phyloP scores from a whole-genome alignment of 1,140 invertebrate species.

The Myzus persicae region DNA sequence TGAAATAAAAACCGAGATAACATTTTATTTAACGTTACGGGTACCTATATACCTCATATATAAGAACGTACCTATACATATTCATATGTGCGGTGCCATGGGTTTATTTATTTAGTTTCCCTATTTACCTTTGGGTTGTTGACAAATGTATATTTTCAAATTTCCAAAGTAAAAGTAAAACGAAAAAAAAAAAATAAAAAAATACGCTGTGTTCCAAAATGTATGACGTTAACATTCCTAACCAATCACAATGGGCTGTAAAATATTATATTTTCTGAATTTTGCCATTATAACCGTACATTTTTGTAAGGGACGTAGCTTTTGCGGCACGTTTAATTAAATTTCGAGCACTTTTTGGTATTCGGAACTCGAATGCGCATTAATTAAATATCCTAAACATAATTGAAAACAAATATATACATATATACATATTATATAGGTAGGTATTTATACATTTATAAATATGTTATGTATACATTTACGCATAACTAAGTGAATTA shows the following conservation, averaged over 20 bases:
- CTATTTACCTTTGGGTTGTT: background rate
- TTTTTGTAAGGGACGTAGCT: background rate
- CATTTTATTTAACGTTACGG: background rate
- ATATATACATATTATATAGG: too few relatives aligned
- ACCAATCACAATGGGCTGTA: too few relatives aligned
- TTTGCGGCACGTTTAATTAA: background rate
- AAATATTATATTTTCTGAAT: background rate
- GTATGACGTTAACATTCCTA: background rate
- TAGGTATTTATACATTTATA: background rate
- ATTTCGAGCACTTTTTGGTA: background rate
- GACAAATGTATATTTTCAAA: background rate
- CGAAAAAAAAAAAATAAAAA: background rate
- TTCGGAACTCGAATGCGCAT: background rate
- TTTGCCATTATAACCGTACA: background rate
- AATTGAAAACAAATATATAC: constrained; percentile 15
- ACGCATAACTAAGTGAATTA: background rate
- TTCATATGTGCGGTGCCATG: background rate
- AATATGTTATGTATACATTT: background rate
- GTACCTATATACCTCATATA: too few relatives aligned
- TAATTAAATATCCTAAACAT: constrained; percentile 7
- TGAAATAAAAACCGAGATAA: background rate
- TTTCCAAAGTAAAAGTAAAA: background rate
- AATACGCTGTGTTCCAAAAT: background rate
- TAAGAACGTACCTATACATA: background rate
- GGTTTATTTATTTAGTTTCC: background rate